phyloP scores from a whole-genome alignment of 2,113 vertebrate genomes.

The Cichladusa arquata region DNA sequence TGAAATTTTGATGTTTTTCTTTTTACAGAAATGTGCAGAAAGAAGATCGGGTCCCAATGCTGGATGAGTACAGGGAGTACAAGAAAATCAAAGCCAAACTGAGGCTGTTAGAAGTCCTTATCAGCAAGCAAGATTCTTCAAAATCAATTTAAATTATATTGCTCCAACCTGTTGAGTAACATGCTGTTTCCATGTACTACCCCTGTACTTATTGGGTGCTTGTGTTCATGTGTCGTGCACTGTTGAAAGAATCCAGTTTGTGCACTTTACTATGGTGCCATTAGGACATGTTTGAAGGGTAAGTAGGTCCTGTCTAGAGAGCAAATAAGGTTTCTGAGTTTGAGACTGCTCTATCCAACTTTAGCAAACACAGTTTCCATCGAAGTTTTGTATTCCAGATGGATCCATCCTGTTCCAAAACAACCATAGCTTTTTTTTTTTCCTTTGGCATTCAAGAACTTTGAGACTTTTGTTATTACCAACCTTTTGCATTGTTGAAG shows the following conservation, averaged over 20 bases:
- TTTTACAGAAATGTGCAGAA: slow-evolving; percentile 88
- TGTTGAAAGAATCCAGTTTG: slow-evolving; percentile 69
- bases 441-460: slow-evolving; percentile 70
- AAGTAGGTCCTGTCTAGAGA: slow-evolving; percentile 61
- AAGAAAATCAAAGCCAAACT: slow-evolving; percentile 98
- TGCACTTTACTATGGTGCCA: slow-evolving; percentile 74
- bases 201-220: slow-evolving; percentile 69
- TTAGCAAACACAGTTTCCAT: slow-evolving; percentile 65
- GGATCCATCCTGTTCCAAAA: slow-evolving; percentile 59
- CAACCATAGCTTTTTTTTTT: slow-evolving; percentile 38
- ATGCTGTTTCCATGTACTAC: slow-evolving; percentile 59
- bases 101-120: slow-evolving; percentile 94
- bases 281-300: slow-evolving; percentile 56
- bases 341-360: slow-evolving; percentile 66
- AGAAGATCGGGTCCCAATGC: slow-evolving; percentile 91
- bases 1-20: background rate
- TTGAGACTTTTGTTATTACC: slow-evolving; percentile 53
- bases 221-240: slow-evolving; percentile 72
- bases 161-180: slow-evolving; percentile 60
- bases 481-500: slow-evolving; percentile 66
- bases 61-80: slow-evolving; percentile 94
- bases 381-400: slow-evolving; percentile 56
- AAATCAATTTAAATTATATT: slow-evolving; percentile 86
- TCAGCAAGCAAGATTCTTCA: slow-evolving; percentile 98
- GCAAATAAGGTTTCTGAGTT: slow-evolving; percentile 14